Base-by-base conservation (phyloP, 2,113 vertebrate genomes). In the Malurus elegans region DNA sequence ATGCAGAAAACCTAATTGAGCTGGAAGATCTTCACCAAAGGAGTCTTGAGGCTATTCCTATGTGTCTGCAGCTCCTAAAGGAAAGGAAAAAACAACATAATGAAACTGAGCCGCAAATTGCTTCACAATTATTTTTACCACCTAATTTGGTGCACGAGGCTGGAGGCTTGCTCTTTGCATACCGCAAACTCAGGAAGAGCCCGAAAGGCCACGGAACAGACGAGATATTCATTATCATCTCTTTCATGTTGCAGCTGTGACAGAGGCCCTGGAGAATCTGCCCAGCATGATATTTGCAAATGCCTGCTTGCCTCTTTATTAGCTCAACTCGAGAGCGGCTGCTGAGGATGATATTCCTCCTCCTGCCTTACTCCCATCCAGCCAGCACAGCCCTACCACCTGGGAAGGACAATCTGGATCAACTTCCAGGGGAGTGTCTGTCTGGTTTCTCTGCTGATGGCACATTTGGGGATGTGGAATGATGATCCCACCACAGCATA, bases 61-160 rank as follows among this genome's bases (percentile, higher is more conserved):
- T 5, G 31, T 4, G n/a, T 72, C 71, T 87, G 56, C 53, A 74
- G 73, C 66, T 82, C 62, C 76, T 65, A 50, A 45, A 80, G 70
- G 51, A 71, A 80, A 71, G 60, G 81, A 74, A 54, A 92, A 79
- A 40, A 26, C 44, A 86, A 10, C 66, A 45, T 79, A 85, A 84
- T 87, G 80, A 91, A 74, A 79, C 86, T 1, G n/a, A 95, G 91
- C 80, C 34, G 36, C 71, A 91, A 94, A 95, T 94, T 93, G 62
- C 84, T 95, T 91, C 84, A 79, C 93, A 89, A 91, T 95, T 95
- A 92, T 91, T 95, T 95, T 95, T 92, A 89, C 89, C 91, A 94
- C 71, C 40, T 96, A 67, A 92, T 95, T 94, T 88, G 79, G 64
- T 80, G 69, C 72, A 74, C 11, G 6, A 92, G 93, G 85, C 90